phyloP scores from a whole-genome alignment of 2,113 vertebrate species.

The Sinosuthora webbiana region DNA sequence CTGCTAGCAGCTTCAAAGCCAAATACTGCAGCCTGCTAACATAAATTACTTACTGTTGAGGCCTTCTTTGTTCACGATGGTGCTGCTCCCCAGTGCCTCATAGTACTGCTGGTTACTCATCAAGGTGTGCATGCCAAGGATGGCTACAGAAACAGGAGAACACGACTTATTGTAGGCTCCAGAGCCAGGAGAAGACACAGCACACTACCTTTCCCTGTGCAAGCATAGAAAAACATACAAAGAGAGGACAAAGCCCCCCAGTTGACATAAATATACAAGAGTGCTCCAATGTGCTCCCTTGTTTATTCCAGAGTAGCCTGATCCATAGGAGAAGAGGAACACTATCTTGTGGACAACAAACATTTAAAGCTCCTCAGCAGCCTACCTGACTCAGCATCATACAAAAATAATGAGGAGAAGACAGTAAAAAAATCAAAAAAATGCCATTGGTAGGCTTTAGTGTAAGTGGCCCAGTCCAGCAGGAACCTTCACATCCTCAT shows the following conservation, averaged over 20 bases:
- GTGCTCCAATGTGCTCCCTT: not conserved
- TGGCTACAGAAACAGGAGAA: constrained; percentile 76
- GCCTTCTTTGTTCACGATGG: constrained; percentile 97
- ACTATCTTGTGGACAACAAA: not conserved
- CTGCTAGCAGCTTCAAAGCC: not conserved
- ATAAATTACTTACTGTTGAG: constrained; percentile 89
- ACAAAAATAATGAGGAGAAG: not conserved
- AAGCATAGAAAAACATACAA: not conserved
- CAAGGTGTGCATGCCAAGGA: constrained; percentile 98
- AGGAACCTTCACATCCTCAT: not conserved
- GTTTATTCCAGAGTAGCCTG: not conserved
- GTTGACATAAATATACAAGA: not conserved
- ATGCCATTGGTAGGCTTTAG: not conserved
- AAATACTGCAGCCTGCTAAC: not conserved
- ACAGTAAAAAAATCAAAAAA: not conserved
- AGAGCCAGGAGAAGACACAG: not conserved
- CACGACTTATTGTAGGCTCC: not conserved
- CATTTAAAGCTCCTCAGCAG: not conserved
- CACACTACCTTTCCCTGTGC: not conserved
- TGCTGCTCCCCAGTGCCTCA: constrained; percentile 92
- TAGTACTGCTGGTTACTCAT: constrained; percentile 99
- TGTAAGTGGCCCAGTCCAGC: not conserved
- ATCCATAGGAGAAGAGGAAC: not conserved
- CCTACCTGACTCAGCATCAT: accelerated
- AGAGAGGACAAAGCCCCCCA: accelerated